Evolutionary conservation across 2,888 invertebrate genomes (phyloP).

Genomic region (Eilema griseolum): DNA sequence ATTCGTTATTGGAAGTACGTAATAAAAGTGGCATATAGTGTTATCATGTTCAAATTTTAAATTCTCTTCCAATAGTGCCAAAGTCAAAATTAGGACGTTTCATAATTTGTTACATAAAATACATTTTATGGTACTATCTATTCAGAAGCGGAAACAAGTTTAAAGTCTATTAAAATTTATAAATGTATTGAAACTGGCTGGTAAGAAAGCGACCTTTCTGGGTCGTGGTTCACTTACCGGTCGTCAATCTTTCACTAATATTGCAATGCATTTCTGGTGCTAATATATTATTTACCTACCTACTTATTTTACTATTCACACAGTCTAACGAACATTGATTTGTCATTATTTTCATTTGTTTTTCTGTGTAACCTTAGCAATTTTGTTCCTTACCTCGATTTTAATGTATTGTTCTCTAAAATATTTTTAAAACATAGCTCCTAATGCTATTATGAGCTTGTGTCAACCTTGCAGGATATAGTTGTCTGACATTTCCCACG

Average conservation of each 20-base stretch:
- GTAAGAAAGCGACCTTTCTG: conserved; percentile 65
- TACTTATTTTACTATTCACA: background rate
- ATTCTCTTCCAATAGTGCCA: background rate
- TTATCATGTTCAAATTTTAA: background rate
- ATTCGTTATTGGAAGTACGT: background rate
- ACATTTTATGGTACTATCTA: conserved; percentile 31
- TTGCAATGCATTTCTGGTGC: conserved; percentile 49
- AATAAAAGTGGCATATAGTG: too few relatives aligned
- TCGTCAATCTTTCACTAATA: conserved; percentile 56
- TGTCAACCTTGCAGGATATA: conserved; percentile 9
- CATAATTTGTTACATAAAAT: conserved; percentile 47
- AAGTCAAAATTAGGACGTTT: conserved; percentile 21
- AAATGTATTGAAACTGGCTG: conserved; percentile 36
- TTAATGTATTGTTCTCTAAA: background rate
- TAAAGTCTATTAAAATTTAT: conserved; percentile 41
- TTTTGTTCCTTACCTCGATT: background rate
- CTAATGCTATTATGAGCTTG: background rate
- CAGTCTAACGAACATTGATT: background rate
- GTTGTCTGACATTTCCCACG: conserved; percentile 38
- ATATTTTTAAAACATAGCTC: background rate
- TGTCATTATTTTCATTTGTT: background rate
- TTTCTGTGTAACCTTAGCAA: background rate
- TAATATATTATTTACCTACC: conserved; percentile 19
- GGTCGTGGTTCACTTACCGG: conserved; percentile 57
- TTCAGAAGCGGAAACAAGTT: conserved; percentile 33